These are phyloP conservation scores for Holothuria scabra DNA, from an alignment of 53 echinoderm and acorn worm genomes.

Conservation along the genomic window DNA sequence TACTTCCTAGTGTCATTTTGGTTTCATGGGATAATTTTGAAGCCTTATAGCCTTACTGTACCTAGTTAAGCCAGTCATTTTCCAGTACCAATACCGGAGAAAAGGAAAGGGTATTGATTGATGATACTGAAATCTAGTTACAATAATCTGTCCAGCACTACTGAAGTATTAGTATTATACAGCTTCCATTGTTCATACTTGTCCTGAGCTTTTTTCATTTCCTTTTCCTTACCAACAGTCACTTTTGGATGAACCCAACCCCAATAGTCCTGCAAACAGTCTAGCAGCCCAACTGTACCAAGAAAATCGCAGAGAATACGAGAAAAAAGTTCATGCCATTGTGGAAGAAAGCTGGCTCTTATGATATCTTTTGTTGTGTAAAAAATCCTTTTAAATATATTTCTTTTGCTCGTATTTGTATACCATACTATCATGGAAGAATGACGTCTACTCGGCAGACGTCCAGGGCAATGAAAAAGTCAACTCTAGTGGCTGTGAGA, in stretches of 20 bases:
- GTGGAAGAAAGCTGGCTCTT: constrained; percentile 94
- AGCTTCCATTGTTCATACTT: no score
- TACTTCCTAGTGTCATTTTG: no score
- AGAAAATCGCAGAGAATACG: constrained; percentile 97
- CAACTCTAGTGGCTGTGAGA: neutral
- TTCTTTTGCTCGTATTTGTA: constrained; percentile 49
- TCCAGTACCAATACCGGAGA: no score
- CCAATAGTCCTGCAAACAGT: constrained; percentile 99
- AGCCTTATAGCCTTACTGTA: no score
- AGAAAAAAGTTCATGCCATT: constrained; percentile 91
- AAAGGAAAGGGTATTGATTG: no score
- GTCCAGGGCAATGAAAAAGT: neutral
- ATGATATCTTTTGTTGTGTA: constrained; percentile 57
- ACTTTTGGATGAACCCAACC: constrained; percentile 97
- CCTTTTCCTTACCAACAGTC: constrained; percentile 63
- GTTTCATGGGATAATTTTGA: no score
- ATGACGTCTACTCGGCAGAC: neutral
- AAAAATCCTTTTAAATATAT: neutral
- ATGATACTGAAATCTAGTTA: no score
- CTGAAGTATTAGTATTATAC: no score
- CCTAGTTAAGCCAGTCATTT: no score
- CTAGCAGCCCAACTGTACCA: constrained; percentile 99
- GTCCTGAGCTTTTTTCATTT: no score
- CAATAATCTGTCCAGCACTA: no score
- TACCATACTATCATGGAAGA: constrained; percentile 41